A percentile compares a stretch with the other conserved stretches of the same genome.
These are phyloP conservation scores for Cirrhinus mrigala DNA, from an alignment of 2,797 vertebrate species.

Conservation along the genomic window DNA sequence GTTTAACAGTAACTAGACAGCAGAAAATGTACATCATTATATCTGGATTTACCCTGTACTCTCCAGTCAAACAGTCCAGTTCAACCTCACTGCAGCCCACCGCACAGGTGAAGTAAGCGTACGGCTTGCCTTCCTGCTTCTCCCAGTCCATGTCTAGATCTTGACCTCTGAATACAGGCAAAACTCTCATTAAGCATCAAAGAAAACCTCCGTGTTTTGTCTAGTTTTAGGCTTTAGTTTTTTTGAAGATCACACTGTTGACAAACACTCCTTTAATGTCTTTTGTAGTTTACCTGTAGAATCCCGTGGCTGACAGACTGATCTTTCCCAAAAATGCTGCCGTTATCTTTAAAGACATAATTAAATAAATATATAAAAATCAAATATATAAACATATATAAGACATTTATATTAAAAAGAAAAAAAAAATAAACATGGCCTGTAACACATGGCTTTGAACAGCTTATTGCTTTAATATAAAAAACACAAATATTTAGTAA, in stretches of 20 bases:
- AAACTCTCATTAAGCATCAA: neutral
- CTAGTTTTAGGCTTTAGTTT: neutral
- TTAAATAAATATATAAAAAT: neutral
- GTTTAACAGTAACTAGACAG: neutral
- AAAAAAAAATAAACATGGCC: too few species aligned
- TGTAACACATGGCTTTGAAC: neutral
- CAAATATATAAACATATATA: neutral
- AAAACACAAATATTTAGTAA: neutral
- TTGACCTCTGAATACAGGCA: constrained; percentile 75
- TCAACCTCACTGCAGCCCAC: constrained; percentile 86
- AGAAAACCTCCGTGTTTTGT: neutral
- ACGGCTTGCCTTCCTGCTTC: constrained; percentile 78
- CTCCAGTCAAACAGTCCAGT: constrained; percentile 87
- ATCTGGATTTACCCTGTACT: constrained; percentile 79
- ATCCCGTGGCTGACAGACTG: constrained; percentile 91
- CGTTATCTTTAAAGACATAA: constrained; percentile 67
- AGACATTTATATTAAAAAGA: neutral
- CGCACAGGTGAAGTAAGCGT: constrained; percentile 79
- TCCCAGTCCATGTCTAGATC: constrained; percentile 84
- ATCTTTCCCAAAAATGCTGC: constrained; percentile 84
- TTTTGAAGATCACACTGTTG: neutral
- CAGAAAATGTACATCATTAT: neutral
- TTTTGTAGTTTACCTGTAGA: constrained; percentile 67
- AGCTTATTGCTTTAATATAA: neutral
- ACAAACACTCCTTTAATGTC: constrained; percentile 12